A percentile compares a stretch with the other conserved stretches of the same genome.
Evolutionary conservation across 2,888 invertebrate genomes (phyloP).

Genomic region (Cephus rjabovi): DNA sequence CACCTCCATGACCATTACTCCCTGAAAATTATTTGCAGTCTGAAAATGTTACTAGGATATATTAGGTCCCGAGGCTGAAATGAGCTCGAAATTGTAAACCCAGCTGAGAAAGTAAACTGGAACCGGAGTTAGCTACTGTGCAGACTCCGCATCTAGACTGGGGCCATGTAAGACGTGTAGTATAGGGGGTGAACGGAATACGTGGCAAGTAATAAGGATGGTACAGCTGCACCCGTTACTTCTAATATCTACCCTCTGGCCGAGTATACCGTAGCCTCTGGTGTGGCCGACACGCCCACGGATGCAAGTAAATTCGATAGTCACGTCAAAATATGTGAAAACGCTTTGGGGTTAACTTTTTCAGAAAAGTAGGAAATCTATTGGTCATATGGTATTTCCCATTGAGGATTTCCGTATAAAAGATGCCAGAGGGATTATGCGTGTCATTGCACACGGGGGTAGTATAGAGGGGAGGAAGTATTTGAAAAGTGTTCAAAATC

Average conservation of each 20-base stretch:
- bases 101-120: too few relatives aligned
- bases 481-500: not conserved
- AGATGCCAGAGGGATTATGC: not conserved
- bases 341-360: too few relatives aligned
- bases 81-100: conserved; percentile 40
- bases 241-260: conserved; percentile 43
- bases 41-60: conserved; percentile 29
- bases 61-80: conserved; percentile 33
- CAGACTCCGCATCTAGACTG: not conserved
- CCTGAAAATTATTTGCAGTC: not conserved
- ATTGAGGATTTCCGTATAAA: not conserved
- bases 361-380: too few relatives aligned
- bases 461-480: not conserved
- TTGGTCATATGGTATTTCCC: too few relatives aligned
- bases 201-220: conserved; percentile 52
- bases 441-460: not conserved
- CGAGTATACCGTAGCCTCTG: too few relatives aligned
- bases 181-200: conserved; percentile 48
- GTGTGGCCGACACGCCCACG: too few relatives aligned
- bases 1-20: too few relatives aligned
- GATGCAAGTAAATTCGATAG: too few relatives aligned
- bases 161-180: conserved; percentile 32
- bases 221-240: conserved; percentile 51
- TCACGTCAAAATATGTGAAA: too few relatives aligned
- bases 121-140: not conserved